Base-by-base conservation (phyloP, 2,888 invertebrate species). In the Dicycla oo region DNA sequence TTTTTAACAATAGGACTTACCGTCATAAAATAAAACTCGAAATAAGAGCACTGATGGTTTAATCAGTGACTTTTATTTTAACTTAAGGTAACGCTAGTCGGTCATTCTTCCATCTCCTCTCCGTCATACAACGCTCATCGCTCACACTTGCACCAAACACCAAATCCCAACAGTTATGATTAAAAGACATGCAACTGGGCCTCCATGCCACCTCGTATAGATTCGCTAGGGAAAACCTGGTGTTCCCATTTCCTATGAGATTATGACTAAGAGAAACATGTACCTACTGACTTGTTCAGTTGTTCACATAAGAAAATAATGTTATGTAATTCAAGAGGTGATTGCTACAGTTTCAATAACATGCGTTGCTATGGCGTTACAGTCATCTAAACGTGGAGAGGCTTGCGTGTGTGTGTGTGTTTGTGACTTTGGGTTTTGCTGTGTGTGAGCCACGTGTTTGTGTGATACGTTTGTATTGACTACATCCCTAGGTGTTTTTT, bases 181-280 rank as follows among this genome's bases (percentile, higher is more conserved):
- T 75, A 57, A 70, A 72, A 75, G 69, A 79, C 77, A 83, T 78
- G 73, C 67, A 81, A 75, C 65, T 73, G 62, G 83, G 65, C 58
- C 67, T 71, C 45, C 54, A 70, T 69, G 67, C 70, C 63, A 78
- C 82, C 81, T 86, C 85, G 79, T 86, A 86, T 78, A 78, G 78
- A 86, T 82, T 88, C 88, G 89, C 89, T 87, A 86, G 88, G 87
- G 87, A 90, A 88, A 83, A 43, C 58, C 82, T 64, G 58, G 15
- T 40, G 49, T 20, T 69, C 63, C 69, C 64, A 53, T 63, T 69
- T 65, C 67, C 74, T 65, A 60, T 8, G 77, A 45, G 49, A n/a
- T 30, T 30, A 45, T 80, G 77, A 80, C 77, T 76, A 58, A 82
- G 77, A 54, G 45, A 63, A 69, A 54, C 53, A 67, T 73, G 54